Conservation (phyloP, 1,140 invertebrate species). For the Drosophila rufa region DNA sequence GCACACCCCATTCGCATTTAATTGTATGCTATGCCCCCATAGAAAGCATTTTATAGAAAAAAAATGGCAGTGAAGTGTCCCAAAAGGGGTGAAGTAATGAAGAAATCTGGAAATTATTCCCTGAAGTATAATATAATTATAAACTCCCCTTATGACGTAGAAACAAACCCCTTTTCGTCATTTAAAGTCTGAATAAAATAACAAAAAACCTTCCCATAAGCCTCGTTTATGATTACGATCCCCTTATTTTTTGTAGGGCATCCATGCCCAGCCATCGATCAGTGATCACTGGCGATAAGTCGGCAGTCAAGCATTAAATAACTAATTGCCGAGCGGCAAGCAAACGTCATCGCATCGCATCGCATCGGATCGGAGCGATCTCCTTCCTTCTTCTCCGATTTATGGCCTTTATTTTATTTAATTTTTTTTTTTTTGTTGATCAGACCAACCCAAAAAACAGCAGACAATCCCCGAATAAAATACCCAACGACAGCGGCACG, state of each 20-base stretch:
- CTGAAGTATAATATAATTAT: not conserved
- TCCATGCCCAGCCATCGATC: not conserved
- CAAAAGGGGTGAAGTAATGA: not conserved
- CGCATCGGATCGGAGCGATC: conserved; percentile 42
- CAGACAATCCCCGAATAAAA: conserved; percentile 19
- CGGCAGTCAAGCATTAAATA: conserved; percentile 59
- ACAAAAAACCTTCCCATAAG: not conserved
- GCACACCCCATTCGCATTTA: conserved; percentile 3
- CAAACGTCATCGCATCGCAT: conserved; percentile 46
- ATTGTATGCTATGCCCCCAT: not conserved
- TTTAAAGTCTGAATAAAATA: not conserved
- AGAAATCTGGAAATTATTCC: not conserved
- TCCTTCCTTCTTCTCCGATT: conserved; percentile 33
- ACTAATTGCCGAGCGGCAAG: conserved; percentile 46
- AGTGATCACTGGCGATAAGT: conserved; percentile 12
- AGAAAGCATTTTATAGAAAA: not conserved
- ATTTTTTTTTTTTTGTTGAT: not conserved
- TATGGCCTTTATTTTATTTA: not conserved
- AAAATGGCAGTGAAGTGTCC: conserved; percentile 3
- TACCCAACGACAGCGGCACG: conserved; percentile 11
- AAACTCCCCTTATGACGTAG: not conserved
- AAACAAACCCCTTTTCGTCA: not conserved
- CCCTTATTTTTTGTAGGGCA: conserved; percentile 1
- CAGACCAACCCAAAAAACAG: conserved; percentile 4
- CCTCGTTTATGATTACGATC: not conserved